Conservation (phyloP, 2,888 invertebrate species). For the Oligia strigilis region DNA sequence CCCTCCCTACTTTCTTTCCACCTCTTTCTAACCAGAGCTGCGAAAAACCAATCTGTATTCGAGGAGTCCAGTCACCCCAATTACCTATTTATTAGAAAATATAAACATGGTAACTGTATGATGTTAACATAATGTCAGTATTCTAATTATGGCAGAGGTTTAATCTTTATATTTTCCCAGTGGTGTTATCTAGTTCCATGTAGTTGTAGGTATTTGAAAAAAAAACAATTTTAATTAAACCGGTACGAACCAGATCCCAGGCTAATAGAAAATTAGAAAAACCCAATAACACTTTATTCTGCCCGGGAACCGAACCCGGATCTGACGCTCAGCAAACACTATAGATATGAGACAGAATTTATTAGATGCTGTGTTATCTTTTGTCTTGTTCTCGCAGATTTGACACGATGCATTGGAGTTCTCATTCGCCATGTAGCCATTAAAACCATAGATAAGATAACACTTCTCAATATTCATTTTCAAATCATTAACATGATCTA, state of each 20-base stretch:
- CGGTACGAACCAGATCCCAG: background rate
- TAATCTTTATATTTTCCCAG: background rate
- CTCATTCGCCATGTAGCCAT: constrained; percentile 39
- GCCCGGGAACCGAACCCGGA: background rate
- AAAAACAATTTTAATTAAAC: background rate
- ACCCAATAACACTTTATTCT: background rate
- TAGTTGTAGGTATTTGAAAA: too few relatives aligned
- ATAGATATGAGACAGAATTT: background rate
- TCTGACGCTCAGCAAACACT: background rate
- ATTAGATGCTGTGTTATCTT: constrained; percentile 9
- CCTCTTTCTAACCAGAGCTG: background rate
- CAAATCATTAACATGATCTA: background rate
- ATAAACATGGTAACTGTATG: background rate
- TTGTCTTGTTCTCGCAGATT: background rate
- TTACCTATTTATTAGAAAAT: background rate
- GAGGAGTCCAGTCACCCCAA: background rate
- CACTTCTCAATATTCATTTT: constrained; percentile 9
- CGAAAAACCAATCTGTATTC: background rate
- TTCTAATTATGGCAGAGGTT: background rate
- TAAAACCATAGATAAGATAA: constrained; percentile 37
- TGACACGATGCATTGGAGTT: constrained; percentile 5
- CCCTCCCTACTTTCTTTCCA: background rate
- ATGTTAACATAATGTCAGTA: background rate
- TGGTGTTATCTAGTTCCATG: too few relatives aligned
- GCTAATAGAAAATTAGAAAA: background rate